Percentiles rank a stretch among this genome's conserved stretches.
These are phyloP conservation scores for Adelosebastes latens DNA, from an alignment of 2,797 vertebrate genomes.

Conservation along the genomic window DNA sequence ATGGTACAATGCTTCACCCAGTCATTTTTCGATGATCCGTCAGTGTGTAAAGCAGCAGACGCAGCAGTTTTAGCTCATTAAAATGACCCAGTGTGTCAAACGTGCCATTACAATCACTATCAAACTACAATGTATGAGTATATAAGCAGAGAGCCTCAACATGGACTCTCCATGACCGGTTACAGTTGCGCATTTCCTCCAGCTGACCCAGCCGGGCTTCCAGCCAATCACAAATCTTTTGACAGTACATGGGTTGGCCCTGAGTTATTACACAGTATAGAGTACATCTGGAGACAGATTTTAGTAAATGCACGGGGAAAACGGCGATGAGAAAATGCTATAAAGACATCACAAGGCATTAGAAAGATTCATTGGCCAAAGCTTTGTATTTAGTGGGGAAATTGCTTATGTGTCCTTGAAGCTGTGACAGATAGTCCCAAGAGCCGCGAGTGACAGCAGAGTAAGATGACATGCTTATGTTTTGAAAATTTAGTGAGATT, in stretches of 20 bases:
- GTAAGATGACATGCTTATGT: not conserved
- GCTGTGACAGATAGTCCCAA: not conserved
- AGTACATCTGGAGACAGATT: not conserved
- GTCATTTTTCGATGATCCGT: conserved; percentile 34
- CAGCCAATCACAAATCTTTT: not conserved
- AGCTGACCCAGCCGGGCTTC: not conserved
- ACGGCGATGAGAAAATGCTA: not conserved
- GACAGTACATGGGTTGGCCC: not conserved
- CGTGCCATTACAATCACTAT: not conserved
- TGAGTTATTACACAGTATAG: not conserved
- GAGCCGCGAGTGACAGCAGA: not conserved
- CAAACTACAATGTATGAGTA: not conserved
- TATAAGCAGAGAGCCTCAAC: not conserved
- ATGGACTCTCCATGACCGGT: not conserved
- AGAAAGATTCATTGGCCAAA: not conserved
- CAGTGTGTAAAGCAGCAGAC: conserved; percentile 34
- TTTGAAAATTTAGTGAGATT: not conserved
- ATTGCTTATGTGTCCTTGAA: not conserved
- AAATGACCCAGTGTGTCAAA: not conserved
- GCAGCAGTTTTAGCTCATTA: conserved; percentile 18
- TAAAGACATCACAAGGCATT: not conserved
- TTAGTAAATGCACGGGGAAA: not conserved
- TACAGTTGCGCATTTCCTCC: not conserved
- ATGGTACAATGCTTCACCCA: not conserved
- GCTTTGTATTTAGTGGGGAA: not conserved